These are phyloP conservation scores for Steinernema carpocapsae DNA, from an alignment of 2,888 invertebrate genomes.

Conservation along the genomic window DNA sequence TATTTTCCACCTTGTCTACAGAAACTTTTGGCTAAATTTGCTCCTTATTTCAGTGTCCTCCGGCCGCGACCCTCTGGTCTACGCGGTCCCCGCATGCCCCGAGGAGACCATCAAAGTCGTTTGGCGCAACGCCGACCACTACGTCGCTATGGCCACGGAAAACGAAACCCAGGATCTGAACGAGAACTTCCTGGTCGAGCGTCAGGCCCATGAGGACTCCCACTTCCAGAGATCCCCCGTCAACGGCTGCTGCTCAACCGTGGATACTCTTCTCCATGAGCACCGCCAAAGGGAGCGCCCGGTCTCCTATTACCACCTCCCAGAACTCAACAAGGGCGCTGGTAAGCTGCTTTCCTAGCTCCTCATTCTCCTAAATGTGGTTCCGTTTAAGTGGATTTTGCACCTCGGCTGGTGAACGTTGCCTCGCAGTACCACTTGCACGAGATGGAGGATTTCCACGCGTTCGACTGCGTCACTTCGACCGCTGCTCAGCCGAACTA, in stretches of 20 bases:
- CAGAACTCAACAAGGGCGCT: background rate
- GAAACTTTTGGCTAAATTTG: no score
- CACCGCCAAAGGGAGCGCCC: background rate
- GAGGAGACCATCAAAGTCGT: slow-evolving; percentile 14
- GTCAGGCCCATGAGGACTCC: background rate
- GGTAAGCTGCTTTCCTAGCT: no score
- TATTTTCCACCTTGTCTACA: background rate
- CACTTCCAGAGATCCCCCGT: background rate
- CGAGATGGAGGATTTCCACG: background rate
- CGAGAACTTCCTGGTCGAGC: no score
- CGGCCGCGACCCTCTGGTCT: background rate
- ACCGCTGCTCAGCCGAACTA: no score
- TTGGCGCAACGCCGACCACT: background rate
- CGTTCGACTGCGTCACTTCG: no score
- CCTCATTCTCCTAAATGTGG: no score
- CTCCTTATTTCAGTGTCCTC: no score
- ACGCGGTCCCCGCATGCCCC: background rate
- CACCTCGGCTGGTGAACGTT: background rate
- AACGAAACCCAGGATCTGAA: no score
- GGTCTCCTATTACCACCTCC: background rate
- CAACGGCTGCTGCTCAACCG: background rate
- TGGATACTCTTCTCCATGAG: background rate
- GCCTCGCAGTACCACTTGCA: background rate
- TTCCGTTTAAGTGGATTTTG: background rate
- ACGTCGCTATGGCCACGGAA: background rate